Evolutionary conservation across 2,888 invertebrate genomes (phyloP), one percentile per base, ranked within the genome.

Genomic region (Conomelus anceps): DNA sequence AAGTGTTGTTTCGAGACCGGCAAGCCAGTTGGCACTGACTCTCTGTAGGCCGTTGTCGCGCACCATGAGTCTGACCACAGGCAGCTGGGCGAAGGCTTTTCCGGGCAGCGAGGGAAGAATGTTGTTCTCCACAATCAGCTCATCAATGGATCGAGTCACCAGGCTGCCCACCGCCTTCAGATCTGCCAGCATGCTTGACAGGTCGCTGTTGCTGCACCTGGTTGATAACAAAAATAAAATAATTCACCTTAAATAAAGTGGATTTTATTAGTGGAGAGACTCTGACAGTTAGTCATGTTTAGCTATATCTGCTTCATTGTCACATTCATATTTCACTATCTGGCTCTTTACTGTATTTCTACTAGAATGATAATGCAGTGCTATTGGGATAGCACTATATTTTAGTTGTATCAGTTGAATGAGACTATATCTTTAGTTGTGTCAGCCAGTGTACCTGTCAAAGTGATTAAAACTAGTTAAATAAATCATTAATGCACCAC

Each of bases 131-230:
- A 98, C 94, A 91, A 98, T 98, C 89, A 98, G 93, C 93, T 98
- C 98, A 93, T 98, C 98, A 91, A 98, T 96, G 6, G 97, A 96
- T 88, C 95, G 95, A 90, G 94, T 95, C 88, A 97, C 94, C 90
- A 94, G 95, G 88, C 95, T 95, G 90, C 96, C 95, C 41, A 97
- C 94, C 85, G 96, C 95, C 92, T 96, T 96, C 13, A 97, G 93
- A 11, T 97, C 97, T 92, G 96, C 96, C 91, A 96, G 93, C 22
- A 97, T 96, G 92, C 96, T 96, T 6, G 96, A 95, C 89, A 98
- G 93, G 92, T 97, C 97, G 94, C 97, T 97, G 94, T 98, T 97
- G n/a, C 98, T 97, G 93, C 98, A 98, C 98, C 98, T 98, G 93
- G 4, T 94, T 22, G 22, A 84, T 22, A 22, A 84, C 22, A 86